Evolutionary conservation across 2,113 vertebrate species (phyloP).

Genomic region (Abramis brama): DNA sequence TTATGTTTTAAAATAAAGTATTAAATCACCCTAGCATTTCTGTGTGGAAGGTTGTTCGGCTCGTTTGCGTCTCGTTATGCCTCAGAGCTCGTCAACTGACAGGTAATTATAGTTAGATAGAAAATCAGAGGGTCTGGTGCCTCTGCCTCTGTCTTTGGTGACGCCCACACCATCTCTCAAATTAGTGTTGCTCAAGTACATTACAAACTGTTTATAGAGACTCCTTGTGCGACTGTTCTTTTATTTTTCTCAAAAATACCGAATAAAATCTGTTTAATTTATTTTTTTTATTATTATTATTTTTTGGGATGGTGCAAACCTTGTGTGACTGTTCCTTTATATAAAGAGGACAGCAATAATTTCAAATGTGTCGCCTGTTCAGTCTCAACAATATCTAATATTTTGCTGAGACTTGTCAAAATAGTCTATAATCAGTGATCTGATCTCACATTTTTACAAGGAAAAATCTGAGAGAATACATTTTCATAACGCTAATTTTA

Average conservation of each 20-base stretch:
- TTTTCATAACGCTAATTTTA: not conserved
- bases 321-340: not conserved
- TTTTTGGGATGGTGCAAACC: not conserved
- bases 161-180: not conserved
- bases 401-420: not conserved
- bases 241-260: not conserved
- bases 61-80: not conserved
- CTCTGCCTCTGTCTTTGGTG: not conserved
- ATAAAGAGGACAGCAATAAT: not conserved
- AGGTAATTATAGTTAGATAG: constrained; percentile 21
- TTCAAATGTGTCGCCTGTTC: not conserved
- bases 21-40: constrained; percentile 21
- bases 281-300: too few relatives aligned
- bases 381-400: not conserved
- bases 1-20: constrained; percentile 14
- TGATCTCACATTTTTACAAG: not conserved
- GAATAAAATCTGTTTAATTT: not conserved
- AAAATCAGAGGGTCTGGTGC: constrained; percentile 2
- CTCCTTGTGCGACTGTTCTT: not conserved
- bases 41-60: constrained; percentile 44
- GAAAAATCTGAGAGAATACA: not conserved
- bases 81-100: constrained; percentile 18
- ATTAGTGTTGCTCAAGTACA: not conserved
- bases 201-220: not conserved
- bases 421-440: not conserved